Evolutionary conservation across 2,113 vertebrate species (phyloP).

Genomic region (Scomber scombrus): DNA sequence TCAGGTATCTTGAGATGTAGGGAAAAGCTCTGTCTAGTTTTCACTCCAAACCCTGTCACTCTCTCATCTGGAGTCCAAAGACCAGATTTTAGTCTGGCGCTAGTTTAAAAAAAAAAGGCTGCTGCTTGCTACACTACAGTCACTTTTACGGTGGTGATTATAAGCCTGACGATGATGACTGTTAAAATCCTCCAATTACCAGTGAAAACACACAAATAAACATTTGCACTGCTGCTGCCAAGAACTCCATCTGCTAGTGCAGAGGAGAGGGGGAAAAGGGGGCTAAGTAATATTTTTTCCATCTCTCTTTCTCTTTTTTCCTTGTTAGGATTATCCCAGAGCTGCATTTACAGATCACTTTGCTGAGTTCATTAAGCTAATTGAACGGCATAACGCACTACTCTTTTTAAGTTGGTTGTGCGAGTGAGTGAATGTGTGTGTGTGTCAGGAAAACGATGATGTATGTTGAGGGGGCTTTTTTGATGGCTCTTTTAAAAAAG

Average conservation of each 20-base stretch:
- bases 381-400: conserved; percentile 86
- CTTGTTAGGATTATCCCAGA: conserved; percentile 88
- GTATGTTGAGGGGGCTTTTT: conserved; percentile 34
- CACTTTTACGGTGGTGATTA: conserved; percentile 90
- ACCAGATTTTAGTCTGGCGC: conserved; percentile 62
- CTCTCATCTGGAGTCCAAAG: conserved; percentile 44
- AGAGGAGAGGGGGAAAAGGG: conserved; percentile 75
- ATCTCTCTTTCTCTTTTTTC: conserved; percentile 75
- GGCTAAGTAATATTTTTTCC: conserved; percentile 88
- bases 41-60: conserved; percentile 26
- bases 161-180: conserved; percentile 87
- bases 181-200: conserved; percentile 90
- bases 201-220: conserved; percentile 93
- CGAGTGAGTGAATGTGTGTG: conserved; percentile 24
- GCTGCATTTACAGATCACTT: conserved; percentile 88
- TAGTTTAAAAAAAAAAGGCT: conserved; percentile 64
- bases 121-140: conserved; percentile 63
- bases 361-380: conserved; percentile 89
- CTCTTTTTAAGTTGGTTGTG: conserved; percentile 83
- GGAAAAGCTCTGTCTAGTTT: conserved; percentile 37
- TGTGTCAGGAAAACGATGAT: conserved; percentile 43
- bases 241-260: conserved; percentile 92
- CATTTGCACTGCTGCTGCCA: conserved; percentile 92
- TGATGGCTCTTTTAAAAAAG: conserved; percentile 63
- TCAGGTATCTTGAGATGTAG: conserved; percentile 67